phyloP scores from a whole-genome alignment of 2,113 vertebrate species.

The Amblyopsis rosae region DNA sequence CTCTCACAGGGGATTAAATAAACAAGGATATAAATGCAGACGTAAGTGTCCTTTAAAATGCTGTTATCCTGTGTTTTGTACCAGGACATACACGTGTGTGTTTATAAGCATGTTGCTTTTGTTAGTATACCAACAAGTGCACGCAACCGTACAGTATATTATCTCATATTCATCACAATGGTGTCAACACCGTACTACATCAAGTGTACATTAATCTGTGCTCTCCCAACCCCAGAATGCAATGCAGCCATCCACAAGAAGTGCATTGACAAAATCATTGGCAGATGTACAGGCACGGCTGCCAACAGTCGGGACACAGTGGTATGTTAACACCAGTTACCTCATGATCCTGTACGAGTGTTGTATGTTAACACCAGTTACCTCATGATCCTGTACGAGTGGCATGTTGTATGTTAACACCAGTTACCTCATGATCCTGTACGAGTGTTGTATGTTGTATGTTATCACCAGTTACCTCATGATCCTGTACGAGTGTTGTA shows the following conservation, averaged over 20 bases:
- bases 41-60: constrained; percentile 80
- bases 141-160: neutral
- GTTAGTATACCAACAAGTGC: neutral
- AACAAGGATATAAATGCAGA: constrained; percentile 98
- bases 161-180: neutral
- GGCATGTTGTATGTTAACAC: constrained; percentile 47
- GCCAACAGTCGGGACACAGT: constrained; percentile 97
- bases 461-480: constrained; percentile 37
- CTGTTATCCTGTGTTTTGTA: constrained; percentile 6
- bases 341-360: constrained; percentile 21
- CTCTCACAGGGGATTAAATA: constrained; percentile 91
- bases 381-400: constrained; percentile 26
- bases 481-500: constrained; percentile 11
- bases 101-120: too few relatives aligned
- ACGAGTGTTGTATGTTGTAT: constrained; percentile 79
- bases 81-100: neutral
- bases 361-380: constrained; percentile 53
- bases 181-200: neutral
- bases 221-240: constrained; percentile 83
- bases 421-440: constrained; percentile 12
- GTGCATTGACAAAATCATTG: constrained; percentile 98
- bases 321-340: constrained; percentile 74
- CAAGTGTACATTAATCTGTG: neutral
- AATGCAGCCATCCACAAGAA: constrained; percentile 99
- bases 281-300: constrained; percentile 94